Conservation (phyloP, 2,797 vertebrate species). For the Chelon auratus region DNA sequence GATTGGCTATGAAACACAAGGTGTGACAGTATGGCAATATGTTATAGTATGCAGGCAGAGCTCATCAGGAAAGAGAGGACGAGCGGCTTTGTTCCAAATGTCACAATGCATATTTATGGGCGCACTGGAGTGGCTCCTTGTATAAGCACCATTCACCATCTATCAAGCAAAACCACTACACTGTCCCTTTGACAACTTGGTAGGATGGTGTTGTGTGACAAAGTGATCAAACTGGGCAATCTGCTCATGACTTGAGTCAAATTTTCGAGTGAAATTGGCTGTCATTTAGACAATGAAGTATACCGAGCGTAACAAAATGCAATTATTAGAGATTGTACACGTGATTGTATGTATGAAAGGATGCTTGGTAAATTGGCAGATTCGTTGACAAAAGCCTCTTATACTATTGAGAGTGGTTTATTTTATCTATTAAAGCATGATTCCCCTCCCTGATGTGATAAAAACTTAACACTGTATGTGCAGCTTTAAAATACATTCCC, state of each 20-base stretch:
- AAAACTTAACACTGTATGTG: conserved; percentile 13
- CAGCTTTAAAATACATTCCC: conserved; percentile 31
- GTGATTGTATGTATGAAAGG: conserved; percentile 32
- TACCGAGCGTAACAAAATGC: conserved; percentile 51
- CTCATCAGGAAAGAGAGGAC: conserved; percentile 87
- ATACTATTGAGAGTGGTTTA: not conserved
- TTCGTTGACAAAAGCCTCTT: conserved; percentile 27
- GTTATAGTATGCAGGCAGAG: conserved; percentile 84
- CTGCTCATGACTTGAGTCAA: conserved; percentile 56
- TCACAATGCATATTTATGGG: conserved; percentile 91
- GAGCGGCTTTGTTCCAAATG: conserved; percentile 90
- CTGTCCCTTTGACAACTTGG: conserved; percentile 80
- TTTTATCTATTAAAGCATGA: not conserved
- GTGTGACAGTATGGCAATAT: conserved; percentile 86
- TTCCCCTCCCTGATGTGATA: conserved; percentile 16
- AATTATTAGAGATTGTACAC: conserved; percentile 48
- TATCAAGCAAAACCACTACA: conserved; percentile 82
- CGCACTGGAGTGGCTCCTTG: conserved; percentile 83
- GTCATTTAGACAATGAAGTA: conserved; percentile 56
- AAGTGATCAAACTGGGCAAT: conserved; percentile 71
- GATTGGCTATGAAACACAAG: conserved; percentile 86
- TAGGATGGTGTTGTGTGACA: conserved; percentile 70
- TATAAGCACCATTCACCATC: conserved; percentile 86
- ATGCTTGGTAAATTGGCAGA: conserved; percentile 24
- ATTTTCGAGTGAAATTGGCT: conserved; percentile 61